Percentiles rank a stretch among this genome's conserved stretches.
Conservation (phyloP, 2,113 vertebrate species). For the Pontoporia blainvillei region DNA sequence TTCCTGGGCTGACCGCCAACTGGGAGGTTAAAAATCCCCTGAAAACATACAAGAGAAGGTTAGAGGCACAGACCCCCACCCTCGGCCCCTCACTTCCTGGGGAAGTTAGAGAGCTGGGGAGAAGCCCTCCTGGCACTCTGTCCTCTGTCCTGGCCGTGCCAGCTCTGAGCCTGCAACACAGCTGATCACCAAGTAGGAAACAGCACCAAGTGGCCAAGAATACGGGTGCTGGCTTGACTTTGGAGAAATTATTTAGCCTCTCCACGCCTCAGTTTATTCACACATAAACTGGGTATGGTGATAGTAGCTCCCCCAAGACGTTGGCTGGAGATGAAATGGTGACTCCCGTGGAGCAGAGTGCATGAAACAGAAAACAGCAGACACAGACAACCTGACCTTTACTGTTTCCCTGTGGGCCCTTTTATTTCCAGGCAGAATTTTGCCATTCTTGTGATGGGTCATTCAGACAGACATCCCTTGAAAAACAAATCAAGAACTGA, state of each 20-base stretch:
- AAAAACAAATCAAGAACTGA: background rate
- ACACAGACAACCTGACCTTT: background rate
- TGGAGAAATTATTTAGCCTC: background rate
- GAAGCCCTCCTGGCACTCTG: background rate
- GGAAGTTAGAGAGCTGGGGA: background rate
- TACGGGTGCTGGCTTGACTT: background rate
- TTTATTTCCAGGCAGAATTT: background rate
- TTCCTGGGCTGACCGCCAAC: background rate
- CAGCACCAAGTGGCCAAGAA: background rate
- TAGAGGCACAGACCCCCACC: background rate
- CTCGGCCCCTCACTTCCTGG: background rate
- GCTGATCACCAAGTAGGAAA: background rate
- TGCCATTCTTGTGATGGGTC: background rate
- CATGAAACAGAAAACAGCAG: background rate
- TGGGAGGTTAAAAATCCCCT: background rate
- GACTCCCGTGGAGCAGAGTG: background rate
- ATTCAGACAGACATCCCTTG: background rate
- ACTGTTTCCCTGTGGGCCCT: fast-evolving
- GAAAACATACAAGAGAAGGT: background rate
- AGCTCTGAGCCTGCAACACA: background rate
- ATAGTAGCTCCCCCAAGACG: background rate
- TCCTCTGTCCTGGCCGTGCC: background rate
- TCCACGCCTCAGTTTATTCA: background rate
- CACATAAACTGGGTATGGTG: background rate
- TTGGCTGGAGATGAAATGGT: background rate